Evolutionary conservation across 1,140 invertebrate species (phyloP), one percentile per base, ranked within the genome.

Genomic region (Danaus melanippus): DNA sequence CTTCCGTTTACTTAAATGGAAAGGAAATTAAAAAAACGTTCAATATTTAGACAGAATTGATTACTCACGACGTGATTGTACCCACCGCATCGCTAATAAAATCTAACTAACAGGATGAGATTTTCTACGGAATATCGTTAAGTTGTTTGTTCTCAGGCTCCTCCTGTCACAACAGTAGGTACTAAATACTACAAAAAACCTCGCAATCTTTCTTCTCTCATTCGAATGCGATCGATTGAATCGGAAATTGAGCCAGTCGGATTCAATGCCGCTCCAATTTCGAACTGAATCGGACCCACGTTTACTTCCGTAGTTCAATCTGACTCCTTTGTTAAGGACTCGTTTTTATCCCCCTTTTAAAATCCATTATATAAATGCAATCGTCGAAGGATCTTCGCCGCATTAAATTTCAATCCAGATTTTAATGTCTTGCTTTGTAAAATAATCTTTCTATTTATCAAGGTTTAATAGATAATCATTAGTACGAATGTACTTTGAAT

Each of bases 31-130:
- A 62, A 76, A 78, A 86, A 84, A 84, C 71, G 67, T 73, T 82
- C 80, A 86, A 86, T 86, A 86, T 86, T 84, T 84, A 67, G 80
- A 83, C 80, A 83, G 75, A 77, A 80, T 76, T 72, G 73, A 86
- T 84, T 77, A 84, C 69, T 71, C 69, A 77, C 78, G 77, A 83
- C 69, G 78, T 68, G 71, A 80, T 80, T 78, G 62, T 74, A 60
- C 65, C 69, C 68, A 62, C 63, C 66, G 65, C 67, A 72, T 59
- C 74, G 79, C 75, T 82, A 80, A 79, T 76, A 84, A 15, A 76
- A 76, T 73, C 56, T 63, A 78, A 74, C 77, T 70, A 73, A 75
- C 79, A 79, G 83, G 83, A 86, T 84, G 76, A 69, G 71, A 84
- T 82, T 76, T 83, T 79, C 64, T 66, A 76, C 71, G 69, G 70